Evolutionary conservation across 2,888 invertebrate genomes (phyloP).

Genomic region (Morpho achilles): DNA sequence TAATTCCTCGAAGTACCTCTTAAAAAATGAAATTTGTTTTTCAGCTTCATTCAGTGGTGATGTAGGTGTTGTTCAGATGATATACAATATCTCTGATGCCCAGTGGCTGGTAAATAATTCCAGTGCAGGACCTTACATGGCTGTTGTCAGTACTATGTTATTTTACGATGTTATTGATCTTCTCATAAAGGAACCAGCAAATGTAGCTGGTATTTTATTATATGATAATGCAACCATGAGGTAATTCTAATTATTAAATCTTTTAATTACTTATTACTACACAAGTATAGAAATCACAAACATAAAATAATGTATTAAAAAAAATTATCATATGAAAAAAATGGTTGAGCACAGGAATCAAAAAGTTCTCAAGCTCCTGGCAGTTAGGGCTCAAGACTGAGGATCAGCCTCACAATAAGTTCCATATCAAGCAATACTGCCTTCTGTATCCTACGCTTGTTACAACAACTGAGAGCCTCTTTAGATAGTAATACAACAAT

Average conservation of each 20-base stretch:
- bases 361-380: no score
- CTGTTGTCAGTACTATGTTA: conserved; percentile 83
- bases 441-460: no score
- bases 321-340: no score
- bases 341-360: no score
- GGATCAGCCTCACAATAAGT: no score
- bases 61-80: conserved; percentile 89
- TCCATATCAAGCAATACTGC: no score
- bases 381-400: no score
- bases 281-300: not conserved
- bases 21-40: conserved; percentile 30
- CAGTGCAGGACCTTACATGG: conserved; percentile 89
- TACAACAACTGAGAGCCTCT: no score
- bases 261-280: no score
- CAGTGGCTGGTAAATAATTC: conserved; percentile 85
- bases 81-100: conserved; percentile 82
- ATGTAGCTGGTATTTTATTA: conserved; percentile 84
- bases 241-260: conserved; percentile 33
- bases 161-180: conserved; percentile 75
- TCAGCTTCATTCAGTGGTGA: conserved; percentile 87
- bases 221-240: conserved; percentile 67
- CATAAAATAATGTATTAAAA: no score
- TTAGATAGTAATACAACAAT: no score
- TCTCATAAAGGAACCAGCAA: conserved; percentile 69
- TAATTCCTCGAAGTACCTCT: not conserved